Conservation (phyloP, 2,113 vertebrate genomes). For the Clarias macrocephalus region DNA sequence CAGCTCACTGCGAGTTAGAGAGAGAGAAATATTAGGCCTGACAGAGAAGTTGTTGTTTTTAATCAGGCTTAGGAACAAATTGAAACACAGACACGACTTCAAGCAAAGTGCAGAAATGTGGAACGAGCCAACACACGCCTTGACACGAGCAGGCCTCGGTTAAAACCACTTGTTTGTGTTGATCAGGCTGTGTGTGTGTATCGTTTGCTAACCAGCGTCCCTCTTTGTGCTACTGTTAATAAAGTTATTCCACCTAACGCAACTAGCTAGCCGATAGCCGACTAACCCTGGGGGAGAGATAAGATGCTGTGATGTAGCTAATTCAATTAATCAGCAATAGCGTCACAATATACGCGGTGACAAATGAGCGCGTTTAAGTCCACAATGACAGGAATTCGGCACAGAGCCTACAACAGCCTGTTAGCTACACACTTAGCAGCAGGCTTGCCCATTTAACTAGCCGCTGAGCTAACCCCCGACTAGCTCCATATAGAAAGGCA, state of each 20-base stretch:
- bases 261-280: background rate
- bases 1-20: background rate
- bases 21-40: conserved; percentile 10
- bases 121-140: background rate
- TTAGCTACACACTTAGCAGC: conserved; percentile 17
- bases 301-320: background rate
- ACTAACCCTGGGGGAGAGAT: background rate
- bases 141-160: conserved; percentile 35
- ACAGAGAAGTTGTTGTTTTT: background rate
- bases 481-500: conserved; percentile 36
- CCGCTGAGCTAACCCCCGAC: conserved; percentile 37
- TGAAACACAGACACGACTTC: background rate
- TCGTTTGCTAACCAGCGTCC: conserved; percentile 2
- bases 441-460: conserved; percentile 27
- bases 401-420: conserved; percentile 2
- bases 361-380: background rate
- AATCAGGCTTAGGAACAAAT: background rate
- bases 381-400: conserved; percentile 47
- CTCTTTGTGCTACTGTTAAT: conserved; percentile 35
- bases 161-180: conserved; percentile 50
- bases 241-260: conserved; percentile 3
- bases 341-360: background rate
- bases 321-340: too few species aligned
- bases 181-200: background rate
- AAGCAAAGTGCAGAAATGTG: background rate